Evolutionary conservation across 2,113 vertebrate genomes (phyloP).

Genomic region (Sapajus apella): DNA sequence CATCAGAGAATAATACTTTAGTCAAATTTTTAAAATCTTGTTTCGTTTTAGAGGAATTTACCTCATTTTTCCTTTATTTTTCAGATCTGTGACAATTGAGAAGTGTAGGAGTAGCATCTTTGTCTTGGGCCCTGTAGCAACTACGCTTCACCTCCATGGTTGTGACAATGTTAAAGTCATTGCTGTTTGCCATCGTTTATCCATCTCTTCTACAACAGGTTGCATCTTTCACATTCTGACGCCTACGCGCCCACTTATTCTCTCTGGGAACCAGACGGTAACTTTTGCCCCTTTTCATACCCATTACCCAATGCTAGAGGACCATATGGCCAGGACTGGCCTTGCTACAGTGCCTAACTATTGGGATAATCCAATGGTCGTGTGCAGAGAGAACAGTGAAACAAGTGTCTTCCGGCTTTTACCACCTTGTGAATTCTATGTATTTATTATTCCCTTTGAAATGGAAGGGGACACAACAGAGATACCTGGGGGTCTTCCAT

Average conservation of each 20-base stretch:
- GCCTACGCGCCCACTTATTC: slow-evolving; percentile 91
- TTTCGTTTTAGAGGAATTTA: background rate
- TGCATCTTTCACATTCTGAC: slow-evolving; percentile 91
- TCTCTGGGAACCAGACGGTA: slow-evolving; percentile 90
- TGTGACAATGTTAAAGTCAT: slow-evolving; percentile 92
- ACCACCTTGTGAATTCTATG: slow-evolving; percentile 88
- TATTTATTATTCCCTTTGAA: slow-evolving; percentile 93
- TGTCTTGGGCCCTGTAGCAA: slow-evolving; percentile 93
- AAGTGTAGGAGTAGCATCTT: slow-evolving; percentile 94
- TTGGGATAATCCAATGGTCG: slow-evolving; percentile 92
- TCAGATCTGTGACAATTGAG: slow-evolving; percentile 94
- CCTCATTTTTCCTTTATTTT: background rate
- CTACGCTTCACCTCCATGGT: slow-evolving; percentile 90
- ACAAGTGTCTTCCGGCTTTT: slow-evolving; percentile 86
- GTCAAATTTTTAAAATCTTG: background rate
- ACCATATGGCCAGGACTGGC: slow-evolving; percentile 96
- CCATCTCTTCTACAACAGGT: slow-evolving; percentile 86
- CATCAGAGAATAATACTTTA: slow-evolving; percentile 21
- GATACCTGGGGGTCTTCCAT: slow-evolving; percentile 92
- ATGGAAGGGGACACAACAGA: slow-evolving; percentile 97
- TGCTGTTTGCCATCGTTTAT: slow-evolving; percentile 88
- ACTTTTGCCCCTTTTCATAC: slow-evolving; percentile 95
- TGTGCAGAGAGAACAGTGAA: slow-evolving; percentile 86
- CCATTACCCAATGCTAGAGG: slow-evolving; percentile 95
- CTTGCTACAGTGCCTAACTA: slow-evolving; percentile 94